Base-by-base conservation (phyloP, 1,140 invertebrate species). In the Steinernema feltiae region DNA sequence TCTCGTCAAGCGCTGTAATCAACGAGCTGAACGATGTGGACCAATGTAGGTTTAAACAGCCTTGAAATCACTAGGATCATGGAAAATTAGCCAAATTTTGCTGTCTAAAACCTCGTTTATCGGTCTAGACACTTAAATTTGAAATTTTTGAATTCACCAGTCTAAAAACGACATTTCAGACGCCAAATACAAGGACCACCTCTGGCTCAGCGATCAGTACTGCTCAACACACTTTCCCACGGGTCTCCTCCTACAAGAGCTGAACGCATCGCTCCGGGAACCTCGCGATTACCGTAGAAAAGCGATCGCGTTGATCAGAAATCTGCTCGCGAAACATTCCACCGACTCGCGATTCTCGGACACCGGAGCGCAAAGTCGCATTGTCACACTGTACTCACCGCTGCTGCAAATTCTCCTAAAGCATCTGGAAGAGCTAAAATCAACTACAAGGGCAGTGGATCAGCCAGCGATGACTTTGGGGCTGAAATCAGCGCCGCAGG, bases 291-390 rank as follows among this genome's bases (percentile, higher is more conserved):
- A 94, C 73, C 89, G 94, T 1, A 91, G 91, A 77, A 88, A 91
- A 35, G 93, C 94, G 0, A 89, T 97, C 73, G 87, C 88, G 29
- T 91, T 93, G 17, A 88, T 97, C 30, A 89, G 93, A 76, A 92
- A 94, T 87, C 87, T 95, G 75, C 88, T 97, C 69, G 93, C 93
- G 0, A 97, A 97, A 87, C 95, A 98, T 87, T 92, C 95, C 81
- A 90, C 94, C 83, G 95, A 98, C 87, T 92, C 94, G 84, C 88
- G 95, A 76, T 97, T 95, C 87, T 90, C 87, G 63, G 83, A 87
- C 72, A 87, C 88, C 81, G 90, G 90, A 82, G 81, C 93, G 84
- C 90, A 95, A 82, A 91, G 91, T 3, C 89, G 94, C 72, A 93
- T 98, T 74, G 92, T 93, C 0, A 90, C 92, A 2, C 89, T 97